A percentile compares a stretch with the other conserved stretches of the same genome.
These are phyloP conservation scores for Microcebus jonahi DNA, from an alignment of 2,113 vertebrate species.

Conservation along the genomic window DNA sequence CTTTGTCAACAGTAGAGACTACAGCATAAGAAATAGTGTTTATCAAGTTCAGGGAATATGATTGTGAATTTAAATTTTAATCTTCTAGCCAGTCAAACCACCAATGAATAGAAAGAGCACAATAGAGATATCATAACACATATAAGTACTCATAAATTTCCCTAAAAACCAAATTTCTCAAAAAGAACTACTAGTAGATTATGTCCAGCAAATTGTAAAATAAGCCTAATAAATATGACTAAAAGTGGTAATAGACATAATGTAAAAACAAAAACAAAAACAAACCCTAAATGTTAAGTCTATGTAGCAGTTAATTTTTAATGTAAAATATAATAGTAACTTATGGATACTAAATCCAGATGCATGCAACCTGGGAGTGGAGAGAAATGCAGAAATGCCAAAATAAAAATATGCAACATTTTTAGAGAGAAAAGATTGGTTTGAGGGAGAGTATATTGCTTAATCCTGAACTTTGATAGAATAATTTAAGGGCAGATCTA, in stretches of 20 bases:
- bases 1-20: neutral
- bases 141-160: neutral
- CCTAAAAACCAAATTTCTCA: neutral
- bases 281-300: neutral
- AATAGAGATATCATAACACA: neutral
- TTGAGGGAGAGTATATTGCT: neutral
- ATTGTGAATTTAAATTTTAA: constrained; percentile 4
- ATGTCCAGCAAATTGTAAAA: constrained; percentile 11
- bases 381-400: neutral
- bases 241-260: neutral
- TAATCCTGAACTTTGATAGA: neutral
- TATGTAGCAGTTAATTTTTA: neutral
- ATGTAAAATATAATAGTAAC: neutral
- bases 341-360: neutral
- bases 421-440: neutral
- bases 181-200: neutral
- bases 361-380: neutral
- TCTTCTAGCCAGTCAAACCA: neutral
- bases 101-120: neutral
- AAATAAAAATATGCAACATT: neutral
- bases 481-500: neutral
- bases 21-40: neutral
- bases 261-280: neutral
- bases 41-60: neutral
- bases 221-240: neutral